A percentile compares a stretch with the other conserved stretches of the same genome.
phyloP scores from a whole-genome alignment of 2,113 vertebrate genomes.

The Ariopsis seemanni region DNA sequence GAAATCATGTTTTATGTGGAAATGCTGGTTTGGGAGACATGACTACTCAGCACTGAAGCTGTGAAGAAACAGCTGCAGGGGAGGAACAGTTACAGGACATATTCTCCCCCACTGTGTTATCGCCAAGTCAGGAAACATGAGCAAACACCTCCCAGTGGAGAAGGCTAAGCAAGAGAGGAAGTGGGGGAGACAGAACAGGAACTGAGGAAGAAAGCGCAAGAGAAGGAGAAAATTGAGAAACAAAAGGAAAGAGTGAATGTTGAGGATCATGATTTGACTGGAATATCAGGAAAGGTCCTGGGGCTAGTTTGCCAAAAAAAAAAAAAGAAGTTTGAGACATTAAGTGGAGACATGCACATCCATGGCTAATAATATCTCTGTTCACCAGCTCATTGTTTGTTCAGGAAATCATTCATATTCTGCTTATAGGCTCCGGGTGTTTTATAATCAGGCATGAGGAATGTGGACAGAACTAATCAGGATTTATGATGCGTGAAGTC shows the following conservation, averaged over 20 bases:
- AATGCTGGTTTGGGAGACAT: constrained; percentile 14
- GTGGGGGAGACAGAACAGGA: neutral
- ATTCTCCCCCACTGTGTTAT: constrained; percentile 38
- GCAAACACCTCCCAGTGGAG: constrained; percentile 31
- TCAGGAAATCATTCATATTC: constrained; percentile 23
- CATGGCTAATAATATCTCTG: neutral
- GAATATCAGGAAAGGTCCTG: neutral
- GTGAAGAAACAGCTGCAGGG: constrained; percentile 40
- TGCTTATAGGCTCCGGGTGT: neutral
- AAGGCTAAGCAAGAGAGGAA: constrained; percentile 18
- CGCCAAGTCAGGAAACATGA: constrained; percentile 43
- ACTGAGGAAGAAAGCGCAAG: neutral
- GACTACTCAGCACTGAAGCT: constrained; percentile 25
- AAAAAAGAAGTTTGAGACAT: neutral
- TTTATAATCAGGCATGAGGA: constrained; percentile 8
- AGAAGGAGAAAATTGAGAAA: neutral
- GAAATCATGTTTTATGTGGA: constrained; percentile 21
- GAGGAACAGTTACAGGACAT: constrained; percentile 33
- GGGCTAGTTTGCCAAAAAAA: neutral
- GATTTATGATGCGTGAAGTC: constrained; percentile 23
- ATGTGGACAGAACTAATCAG: constrained; percentile 2
- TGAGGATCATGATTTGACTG: neutral
- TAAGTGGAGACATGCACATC: neutral
- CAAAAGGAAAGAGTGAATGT: neutral
- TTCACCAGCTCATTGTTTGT: constrained; percentile 3